These are phyloP conservation scores for Melipona bicolor DNA, from an alignment of 2,888 invertebrate genomes.

Conservation along the genomic window DNA sequence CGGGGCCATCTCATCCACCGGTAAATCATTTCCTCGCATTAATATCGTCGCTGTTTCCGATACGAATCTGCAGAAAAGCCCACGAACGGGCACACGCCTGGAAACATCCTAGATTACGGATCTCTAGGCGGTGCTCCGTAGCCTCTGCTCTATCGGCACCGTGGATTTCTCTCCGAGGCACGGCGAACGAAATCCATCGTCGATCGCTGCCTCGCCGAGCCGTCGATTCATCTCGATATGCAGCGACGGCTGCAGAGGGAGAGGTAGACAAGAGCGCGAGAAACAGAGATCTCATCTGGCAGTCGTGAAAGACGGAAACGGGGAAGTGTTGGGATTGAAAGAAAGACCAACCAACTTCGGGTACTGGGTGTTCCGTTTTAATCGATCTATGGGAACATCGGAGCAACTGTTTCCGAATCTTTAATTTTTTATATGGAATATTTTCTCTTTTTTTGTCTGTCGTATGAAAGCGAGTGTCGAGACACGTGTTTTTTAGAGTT, in stretches of 20 bases:
- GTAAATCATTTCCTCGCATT: conserved; percentile 45
- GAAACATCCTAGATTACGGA: conserved; percentile 43
- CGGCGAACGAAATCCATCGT: conserved; percentile 47
- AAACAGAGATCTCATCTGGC: conserved; percentile 29
- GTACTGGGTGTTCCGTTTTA: conserved; percentile 21
- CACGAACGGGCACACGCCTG: conserved; percentile 29
- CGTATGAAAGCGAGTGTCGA: too few species aligned
- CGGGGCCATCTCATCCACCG: not conserved
- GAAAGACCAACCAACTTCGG: conserved; percentile 2
- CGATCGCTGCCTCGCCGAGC: conserved; percentile 66
- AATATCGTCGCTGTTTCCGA: conserved; percentile 23
- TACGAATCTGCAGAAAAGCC: conserved; percentile 25
- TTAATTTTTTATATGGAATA: too few species aligned
- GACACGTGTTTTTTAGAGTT: too few species aligned
- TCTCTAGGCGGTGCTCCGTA: conserved; percentile 37
- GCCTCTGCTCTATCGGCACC: conserved; percentile 32
- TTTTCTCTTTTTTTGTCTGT: not conserved
- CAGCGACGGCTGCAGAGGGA: conserved; percentile 4
- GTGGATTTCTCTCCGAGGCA: conserved; percentile 50
- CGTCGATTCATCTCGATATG: conserved; percentile 78
- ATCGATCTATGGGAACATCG: not conserved
- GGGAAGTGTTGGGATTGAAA: conserved; percentile 39
- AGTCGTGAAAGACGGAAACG: conserved; percentile 38
- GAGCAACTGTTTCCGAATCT: too few species aligned
- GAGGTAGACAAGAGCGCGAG: conserved; percentile 9